Percentiles rank a stretch among this genome's conserved stretches.
phyloP scores from a whole-genome alignment of 2,888 invertebrate genomes.

The Watsonalla binaria region DNA sequence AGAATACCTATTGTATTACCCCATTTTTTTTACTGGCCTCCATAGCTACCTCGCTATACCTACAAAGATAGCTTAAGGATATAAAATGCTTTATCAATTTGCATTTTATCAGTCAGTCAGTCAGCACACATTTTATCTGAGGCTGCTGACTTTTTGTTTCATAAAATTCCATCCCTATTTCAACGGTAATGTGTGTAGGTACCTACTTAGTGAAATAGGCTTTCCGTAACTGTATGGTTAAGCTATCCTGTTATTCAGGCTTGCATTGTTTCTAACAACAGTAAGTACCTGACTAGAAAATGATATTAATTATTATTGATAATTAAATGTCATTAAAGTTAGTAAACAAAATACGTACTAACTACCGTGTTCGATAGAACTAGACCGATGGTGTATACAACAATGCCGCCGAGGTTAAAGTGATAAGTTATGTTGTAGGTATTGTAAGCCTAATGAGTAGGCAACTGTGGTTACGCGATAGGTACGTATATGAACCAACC shows the following conservation, averaged over 20 bases:
- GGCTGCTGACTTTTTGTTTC: not conserved
- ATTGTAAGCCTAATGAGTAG: not conserved
- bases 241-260: too few relatives aligned
- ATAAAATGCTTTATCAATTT: not conserved
- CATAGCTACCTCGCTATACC: not conserved
- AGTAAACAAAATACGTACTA: too few relatives aligned
- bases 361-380: not conserved
- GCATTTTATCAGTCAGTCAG: not conserved
- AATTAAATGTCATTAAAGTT: too few relatives aligned
- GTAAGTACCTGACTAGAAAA: too few relatives aligned
- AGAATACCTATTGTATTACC: not conserved
- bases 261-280: too few relatives aligned
- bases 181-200: too few relatives aligned
- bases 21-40: not conserved
- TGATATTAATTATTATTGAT: too few relatives aligned
- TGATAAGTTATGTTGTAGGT: not conserved
- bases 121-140: not conserved
- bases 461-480: not conserved
- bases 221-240: too few relatives aligned
- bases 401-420: not conserved
- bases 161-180: not conserved
- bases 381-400: not conserved
- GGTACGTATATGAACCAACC: not conserved
- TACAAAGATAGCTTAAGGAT: not conserved
- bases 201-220: too few relatives aligned